phyloP scores from a whole-genome alignment of 2,888 invertebrate species.

The Sarcophaga rosellei region DNA sequence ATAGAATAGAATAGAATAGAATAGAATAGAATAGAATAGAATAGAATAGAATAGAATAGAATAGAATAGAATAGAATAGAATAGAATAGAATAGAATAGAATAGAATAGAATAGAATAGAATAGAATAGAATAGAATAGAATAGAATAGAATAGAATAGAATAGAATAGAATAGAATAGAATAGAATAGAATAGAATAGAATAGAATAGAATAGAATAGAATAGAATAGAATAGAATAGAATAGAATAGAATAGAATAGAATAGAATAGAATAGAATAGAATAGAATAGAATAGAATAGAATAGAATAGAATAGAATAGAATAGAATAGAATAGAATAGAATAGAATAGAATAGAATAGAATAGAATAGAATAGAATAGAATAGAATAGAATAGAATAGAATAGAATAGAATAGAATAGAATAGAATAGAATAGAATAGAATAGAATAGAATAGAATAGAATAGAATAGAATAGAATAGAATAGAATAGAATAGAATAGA shows the following conservation, averaged over 20 bases:
- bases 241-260: constrained; percentile 30
- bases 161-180: constrained; percentile 20
- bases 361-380: constrained; percentile 28
- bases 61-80: neutral
- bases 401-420: constrained; percentile 30
- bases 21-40: constrained; percentile 14
- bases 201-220: constrained; percentile 19
- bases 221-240: constrained; percentile 30
- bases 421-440: constrained; percentile 30
- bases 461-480: constrained; percentile 34
- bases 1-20: constrained; percentile 18
- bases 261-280: constrained; percentile 34
- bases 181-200: constrained; percentile 17
- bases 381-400: constrained; percentile 34
- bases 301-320: constrained; percentile 34
- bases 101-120: constrained; percentile 23
- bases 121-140: constrained; percentile 23
- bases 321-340: constrained; percentile 32
- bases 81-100: neutral
- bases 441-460: constrained; percentile 33
- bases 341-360: constrained; percentile 25
- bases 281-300: constrained; percentile 36
- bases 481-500: constrained; percentile 33
- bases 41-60: constrained; percentile 4
- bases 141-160: constrained; percentile 23